These are phyloP conservation scores for Thermophis baileyi DNA, from an alignment of 2,113 vertebrate species.

Conservation along the genomic window DNA sequence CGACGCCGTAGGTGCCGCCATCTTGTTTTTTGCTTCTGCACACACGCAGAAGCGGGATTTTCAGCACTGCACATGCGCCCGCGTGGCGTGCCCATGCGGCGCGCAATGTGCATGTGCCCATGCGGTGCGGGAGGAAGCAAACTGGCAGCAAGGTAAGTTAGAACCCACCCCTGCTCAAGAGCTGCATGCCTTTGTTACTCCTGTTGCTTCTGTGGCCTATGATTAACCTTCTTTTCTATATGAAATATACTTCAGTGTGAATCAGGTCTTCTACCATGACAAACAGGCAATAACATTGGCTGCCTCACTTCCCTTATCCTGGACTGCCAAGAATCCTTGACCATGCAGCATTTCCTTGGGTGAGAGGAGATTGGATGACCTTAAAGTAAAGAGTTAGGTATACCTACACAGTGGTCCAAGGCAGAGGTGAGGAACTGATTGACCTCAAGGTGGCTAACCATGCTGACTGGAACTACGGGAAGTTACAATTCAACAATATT, in stretches of 20 bases:
- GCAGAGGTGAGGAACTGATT: background rate
- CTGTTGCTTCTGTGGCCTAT: background rate
- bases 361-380: background rate
- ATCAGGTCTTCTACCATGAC: background rate
- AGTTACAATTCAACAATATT: background rate
- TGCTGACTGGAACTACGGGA: background rate
- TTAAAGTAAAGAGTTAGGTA: background rate
- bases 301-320: background rate
- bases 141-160: no score
- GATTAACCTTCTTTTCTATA: background rate
- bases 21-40: no score
- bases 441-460: background rate
- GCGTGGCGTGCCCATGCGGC: no score
- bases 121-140: no score
- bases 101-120: no score
- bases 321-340: background rate
- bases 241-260: background rate
- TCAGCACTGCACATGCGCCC: no score
- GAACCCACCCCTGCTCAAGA: no score
- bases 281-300: background rate
- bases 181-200: background rate
- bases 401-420: background rate
- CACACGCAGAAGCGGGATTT: no score
- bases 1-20: no score
- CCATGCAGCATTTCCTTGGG: background rate